Evolutionary conservation across 2,113 vertebrate genomes (phyloP).

Genomic region (Otus sunia): DNA sequence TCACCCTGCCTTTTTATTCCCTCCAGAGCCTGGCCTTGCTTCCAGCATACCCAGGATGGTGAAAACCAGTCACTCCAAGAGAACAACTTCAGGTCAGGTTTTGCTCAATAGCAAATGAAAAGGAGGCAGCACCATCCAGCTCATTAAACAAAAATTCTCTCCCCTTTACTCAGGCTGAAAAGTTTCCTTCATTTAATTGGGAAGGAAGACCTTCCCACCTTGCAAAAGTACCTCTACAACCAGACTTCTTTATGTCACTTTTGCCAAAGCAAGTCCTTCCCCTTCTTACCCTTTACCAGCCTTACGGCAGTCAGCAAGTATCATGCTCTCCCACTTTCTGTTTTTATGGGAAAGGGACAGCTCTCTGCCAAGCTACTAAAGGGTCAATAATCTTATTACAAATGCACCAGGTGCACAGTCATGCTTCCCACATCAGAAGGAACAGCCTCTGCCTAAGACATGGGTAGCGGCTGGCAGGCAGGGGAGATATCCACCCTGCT

Average conservation of each 20-base stretch:
- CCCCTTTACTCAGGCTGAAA: neutral
- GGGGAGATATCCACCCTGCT: neutral
- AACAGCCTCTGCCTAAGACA: neutral
- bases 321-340: fast-evolving
- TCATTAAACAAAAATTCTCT: neutral
- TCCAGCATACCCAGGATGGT: neutral
- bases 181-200: neutral
- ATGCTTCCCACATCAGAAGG: fast-evolving
- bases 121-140: neutral
- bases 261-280: neutral
- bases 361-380: neutral
- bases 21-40: neutral
- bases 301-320: neutral
- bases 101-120: neutral
- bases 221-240: neutral
- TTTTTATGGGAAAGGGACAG: neutral
- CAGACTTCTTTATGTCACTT: neutral
- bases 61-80: neutral
- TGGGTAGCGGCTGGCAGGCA: neutral
- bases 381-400: neutral
- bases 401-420: fast-evolving
- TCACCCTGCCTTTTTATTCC: neutral
- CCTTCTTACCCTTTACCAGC: fast-evolving
- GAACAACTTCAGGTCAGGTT: neutral
- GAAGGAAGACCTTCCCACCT: neutral